phyloP scores from a whole-genome alignment of 2,797 vertebrate genomes.

The Lithobates sylvaticus region DNA sequence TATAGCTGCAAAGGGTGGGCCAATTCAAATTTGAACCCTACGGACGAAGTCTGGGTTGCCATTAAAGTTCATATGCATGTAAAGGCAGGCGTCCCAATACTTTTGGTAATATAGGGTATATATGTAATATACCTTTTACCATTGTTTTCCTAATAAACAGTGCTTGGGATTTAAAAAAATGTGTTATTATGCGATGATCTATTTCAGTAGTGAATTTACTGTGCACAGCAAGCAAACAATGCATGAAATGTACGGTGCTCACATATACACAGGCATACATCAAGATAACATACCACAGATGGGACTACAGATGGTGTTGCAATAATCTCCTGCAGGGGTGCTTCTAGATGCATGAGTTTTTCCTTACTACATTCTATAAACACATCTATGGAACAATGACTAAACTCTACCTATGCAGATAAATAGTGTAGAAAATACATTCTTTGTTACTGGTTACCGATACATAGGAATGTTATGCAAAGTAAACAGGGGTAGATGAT shows the following conservation, averaged over 20 bases:
- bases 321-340: neutral
- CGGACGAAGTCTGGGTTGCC: too few species aligned
- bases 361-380: neutral
- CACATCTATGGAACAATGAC: neutral
- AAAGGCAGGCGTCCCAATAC: too few species aligned
- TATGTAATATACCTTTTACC: too few species aligned
- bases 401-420: neutral
- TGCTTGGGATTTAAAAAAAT: neutral
- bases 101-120: too few species aligned
- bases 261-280: neutral
- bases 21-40: too few species aligned
- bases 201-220: neutral
- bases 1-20: too few species aligned
- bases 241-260: neutral
- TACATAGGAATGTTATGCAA: neutral
- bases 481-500: too few species aligned
- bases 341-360: neutral
- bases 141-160: too few species aligned
- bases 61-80: too few species aligned
- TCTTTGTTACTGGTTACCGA: neutral
- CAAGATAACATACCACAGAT: neutral
- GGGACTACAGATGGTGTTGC: slow-evolving; percentile 6
- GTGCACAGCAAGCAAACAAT: neutral
- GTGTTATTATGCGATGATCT: neutral
- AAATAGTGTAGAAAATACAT: neutral